Conservation (phyloP, 2,888 invertebrate genomes). For the Steinernema hermaphroditum region DNA sequence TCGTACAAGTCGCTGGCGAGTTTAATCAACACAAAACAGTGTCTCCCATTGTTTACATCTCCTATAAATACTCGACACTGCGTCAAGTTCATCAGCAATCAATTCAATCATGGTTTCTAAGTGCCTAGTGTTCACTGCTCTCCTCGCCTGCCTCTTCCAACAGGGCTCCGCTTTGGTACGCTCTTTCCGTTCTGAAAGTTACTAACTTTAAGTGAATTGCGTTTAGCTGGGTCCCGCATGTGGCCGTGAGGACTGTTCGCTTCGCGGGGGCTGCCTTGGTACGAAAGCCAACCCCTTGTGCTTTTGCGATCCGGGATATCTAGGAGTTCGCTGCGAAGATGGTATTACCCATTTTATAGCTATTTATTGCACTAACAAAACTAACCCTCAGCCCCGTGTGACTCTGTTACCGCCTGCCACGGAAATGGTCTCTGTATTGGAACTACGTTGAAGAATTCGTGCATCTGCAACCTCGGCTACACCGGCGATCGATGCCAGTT, state of each 20-base stretch:
- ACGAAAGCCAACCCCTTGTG: constrained; percentile 47
- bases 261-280: constrained; percentile 49
- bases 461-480: constrained; percentile 88
- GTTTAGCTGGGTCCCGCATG: not conserved
- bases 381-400: constrained; percentile 40
- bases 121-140: not conserved
- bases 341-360: not conserved
- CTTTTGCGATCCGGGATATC: constrained; percentile 50
- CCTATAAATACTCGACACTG: constrained; percentile 12
- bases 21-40: constrained; percentile 24
- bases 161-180: not conserved
- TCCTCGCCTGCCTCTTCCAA: not conserved
- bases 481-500: constrained; percentile 83
- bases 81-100: constrained; percentile 21
- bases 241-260: constrained; percentile 43
- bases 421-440: constrained; percentile 51
- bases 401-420: constrained; percentile 44
- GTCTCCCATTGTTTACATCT: constrained; percentile 22
- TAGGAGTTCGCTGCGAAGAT: constrained; percentile 50
- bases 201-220: not conserved
- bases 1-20: constrained; percentile 17
- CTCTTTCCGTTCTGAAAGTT: not conserved
- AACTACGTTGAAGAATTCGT: constrained; percentile 69
- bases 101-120: constrained; percentile 25
- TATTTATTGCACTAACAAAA: too few species aligned